Conservation (phyloP, 1,140 invertebrate genomes). For the Geopemphigus sp. region DNA sequence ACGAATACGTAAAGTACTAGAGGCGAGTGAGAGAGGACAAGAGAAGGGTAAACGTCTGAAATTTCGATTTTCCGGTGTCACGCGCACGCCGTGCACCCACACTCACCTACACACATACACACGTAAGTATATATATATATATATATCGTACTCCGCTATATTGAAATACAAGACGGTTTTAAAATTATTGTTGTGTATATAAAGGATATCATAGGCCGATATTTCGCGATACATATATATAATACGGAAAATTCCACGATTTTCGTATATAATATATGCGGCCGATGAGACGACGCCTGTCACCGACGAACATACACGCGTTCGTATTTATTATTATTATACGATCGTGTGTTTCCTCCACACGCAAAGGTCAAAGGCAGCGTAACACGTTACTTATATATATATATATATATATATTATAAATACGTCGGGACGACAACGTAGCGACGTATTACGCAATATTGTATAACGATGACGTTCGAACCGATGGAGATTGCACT, state of each 20-base stretch:
- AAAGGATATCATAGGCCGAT: no score
- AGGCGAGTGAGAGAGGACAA: no score
- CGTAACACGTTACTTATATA: no score
- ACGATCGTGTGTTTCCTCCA: background rate
- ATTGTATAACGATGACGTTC: background rate
- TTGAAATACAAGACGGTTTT: constrained; percentile 5
- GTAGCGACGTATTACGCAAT: no score
- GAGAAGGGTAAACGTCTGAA: background rate
- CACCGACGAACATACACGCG: background rate
- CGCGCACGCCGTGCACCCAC: constrained; percentile 4
- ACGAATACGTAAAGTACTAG: background rate
- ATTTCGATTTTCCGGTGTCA: constrained; percentile 36
- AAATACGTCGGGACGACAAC: no score
- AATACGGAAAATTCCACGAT: background rate
- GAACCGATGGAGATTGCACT: no score
- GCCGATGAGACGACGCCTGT: background rate
- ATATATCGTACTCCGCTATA: background rate
- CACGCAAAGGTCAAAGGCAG: no score
- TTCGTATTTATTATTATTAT: background rate
- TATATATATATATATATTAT: no score
- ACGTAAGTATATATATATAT: background rate
- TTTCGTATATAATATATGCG: background rate
- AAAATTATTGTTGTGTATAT: constrained; percentile 1
- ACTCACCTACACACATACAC: background rate
- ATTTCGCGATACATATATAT: background rate